phyloP scores from a whole-genome alignment of 2,113 vertebrate species.

The Mustela lutreola region DNA sequence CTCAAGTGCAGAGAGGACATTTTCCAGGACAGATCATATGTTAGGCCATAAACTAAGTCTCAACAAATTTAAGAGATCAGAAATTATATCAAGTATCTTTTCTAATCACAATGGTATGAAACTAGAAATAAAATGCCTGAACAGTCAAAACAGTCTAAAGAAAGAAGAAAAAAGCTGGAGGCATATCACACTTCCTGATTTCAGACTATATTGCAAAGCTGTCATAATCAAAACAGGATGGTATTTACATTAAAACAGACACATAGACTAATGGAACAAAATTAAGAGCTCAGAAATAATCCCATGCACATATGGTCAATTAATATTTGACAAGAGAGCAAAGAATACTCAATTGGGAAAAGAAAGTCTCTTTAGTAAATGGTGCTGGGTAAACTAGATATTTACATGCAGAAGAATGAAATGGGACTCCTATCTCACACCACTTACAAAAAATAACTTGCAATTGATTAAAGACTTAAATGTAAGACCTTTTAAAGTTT shows the following conservation, averaged over 20 bases:
- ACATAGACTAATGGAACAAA: background rate
- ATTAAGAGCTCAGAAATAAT: background rate
- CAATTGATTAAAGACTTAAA: background rate
- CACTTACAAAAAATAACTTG: background rate
- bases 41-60: background rate
- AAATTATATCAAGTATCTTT: background rate
- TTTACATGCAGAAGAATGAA: background rate
- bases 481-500: background rate
- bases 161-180: background rate
- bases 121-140: background rate
- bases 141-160: background rate
- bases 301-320: background rate
- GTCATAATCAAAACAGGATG: background rate
- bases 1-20: background rate
- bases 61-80: background rate
- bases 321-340: background rate
- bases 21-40: background rate
- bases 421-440: background rate
- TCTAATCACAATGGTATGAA: background rate
- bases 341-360: background rate
- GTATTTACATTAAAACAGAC: background rate
- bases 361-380: background rate
- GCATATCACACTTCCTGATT: background rate
- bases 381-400: background rate
- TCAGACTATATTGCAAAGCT: background rate